Conservation (phyloP, 2,797 vertebrate species). For the Vultur gryphus region DNA sequence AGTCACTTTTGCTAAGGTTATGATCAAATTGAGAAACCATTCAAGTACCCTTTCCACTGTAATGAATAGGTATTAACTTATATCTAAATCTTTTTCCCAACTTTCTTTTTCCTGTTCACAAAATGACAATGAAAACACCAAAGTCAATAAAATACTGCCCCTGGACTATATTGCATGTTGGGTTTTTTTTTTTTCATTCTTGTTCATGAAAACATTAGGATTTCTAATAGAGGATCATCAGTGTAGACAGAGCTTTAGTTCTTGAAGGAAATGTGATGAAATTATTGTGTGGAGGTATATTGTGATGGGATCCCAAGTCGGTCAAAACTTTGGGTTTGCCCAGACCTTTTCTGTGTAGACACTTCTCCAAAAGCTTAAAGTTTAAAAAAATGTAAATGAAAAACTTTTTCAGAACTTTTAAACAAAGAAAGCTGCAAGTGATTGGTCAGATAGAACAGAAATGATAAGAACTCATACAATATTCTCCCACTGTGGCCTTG, state of each 20-base stretch:
- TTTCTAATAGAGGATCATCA: neutral
- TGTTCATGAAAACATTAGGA: neutral
- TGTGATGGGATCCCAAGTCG: neutral
- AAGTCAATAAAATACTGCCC: neutral
- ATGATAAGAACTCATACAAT: neutral
- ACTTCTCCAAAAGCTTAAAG: neutral
- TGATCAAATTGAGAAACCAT: neutral
- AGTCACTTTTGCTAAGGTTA: neutral
- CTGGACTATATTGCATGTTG: neutral
- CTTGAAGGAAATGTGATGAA: neutral
- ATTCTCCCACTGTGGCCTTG: neutral
- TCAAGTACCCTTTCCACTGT: neutral
- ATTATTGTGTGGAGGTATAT: neutral
- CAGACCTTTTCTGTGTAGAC: neutral
- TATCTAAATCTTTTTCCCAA: neutral
- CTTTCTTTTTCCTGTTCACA: neutral
- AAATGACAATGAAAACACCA: neutral
- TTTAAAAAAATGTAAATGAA: neutral
- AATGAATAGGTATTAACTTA: neutral
- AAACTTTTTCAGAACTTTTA: neutral
- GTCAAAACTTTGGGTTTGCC: neutral
- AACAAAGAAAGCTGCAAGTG: neutral
- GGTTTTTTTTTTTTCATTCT: neutral
- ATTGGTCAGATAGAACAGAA: neutral
- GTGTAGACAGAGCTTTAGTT: neutral